Conservation (phyloP, 37 sponge, comb jelly and placozoan species). For the Hexactinellida sp. region DNA sequence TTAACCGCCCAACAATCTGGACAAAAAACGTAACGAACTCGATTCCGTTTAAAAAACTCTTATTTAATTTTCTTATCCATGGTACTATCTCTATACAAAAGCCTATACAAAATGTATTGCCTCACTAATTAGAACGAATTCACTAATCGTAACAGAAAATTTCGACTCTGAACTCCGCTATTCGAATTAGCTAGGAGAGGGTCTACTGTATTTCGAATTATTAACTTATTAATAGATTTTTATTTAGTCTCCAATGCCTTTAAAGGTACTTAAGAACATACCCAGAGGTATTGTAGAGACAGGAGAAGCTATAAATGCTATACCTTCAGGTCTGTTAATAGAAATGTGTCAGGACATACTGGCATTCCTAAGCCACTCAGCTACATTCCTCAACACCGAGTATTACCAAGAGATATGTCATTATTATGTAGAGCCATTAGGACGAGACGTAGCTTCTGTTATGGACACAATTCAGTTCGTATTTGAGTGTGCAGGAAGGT, state of each 20-base stretch:
- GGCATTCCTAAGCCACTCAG: neutral
- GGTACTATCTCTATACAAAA: too few relatives aligned
- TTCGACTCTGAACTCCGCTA: too few relatives aligned
- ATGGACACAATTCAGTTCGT: neutral
- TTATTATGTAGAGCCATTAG: neutral
- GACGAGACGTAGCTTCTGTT: neutral
- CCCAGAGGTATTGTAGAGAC: neutral
- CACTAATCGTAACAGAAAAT: too few relatives aligned
- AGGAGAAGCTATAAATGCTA: neutral
- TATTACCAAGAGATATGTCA: neutral
- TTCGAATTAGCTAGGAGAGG: too few relatives aligned
- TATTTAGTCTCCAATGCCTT: neutral
- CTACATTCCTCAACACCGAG: neutral
- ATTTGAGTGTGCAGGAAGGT: neutral
- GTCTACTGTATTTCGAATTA: too few relatives aligned
- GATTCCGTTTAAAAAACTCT: too few relatives aligned
- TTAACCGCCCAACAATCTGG: too few relatives aligned
- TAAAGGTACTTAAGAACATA: neutral
- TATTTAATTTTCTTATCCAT: too few relatives aligned
- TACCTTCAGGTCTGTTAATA: neutral
- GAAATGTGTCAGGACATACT: neutral
- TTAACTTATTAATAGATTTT: too few relatives aligned
- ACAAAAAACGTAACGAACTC: too few relatives aligned
- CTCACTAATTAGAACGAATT: too few relatives aligned
- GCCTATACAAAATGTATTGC: too few relatives aligned